Evolutionary conservation across 2,888 invertebrate genomes (phyloP), one percentile per base, ranked within the genome.

Genomic region (Ypsolopha scabrella): DNA sequence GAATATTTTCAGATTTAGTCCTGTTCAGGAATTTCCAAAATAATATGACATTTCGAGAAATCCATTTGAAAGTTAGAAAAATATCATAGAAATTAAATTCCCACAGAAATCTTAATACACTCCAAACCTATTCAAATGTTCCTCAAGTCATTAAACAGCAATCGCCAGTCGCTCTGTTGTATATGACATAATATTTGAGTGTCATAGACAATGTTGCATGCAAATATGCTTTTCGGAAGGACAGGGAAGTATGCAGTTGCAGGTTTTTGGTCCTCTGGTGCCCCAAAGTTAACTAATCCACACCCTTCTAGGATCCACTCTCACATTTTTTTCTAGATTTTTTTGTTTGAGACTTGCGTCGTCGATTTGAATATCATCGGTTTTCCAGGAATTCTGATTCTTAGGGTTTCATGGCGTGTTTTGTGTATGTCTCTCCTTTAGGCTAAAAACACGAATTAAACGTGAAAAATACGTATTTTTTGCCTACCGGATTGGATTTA

Each of bases 241-340:
- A 78, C 80, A 79, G 72, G 79, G 80, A 80, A 72, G 75, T 75
- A 74, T 78, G 80, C 65, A 72, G 73, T 67, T 64, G 64, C 64
- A 62, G 60, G 59, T 60, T 64, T 59, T 55, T 57, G n/a, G 44
- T 35, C 6, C n/a, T 60, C 56, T 60, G 63, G 54, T 55, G 55
- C 52, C 55, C 55, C 38, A n/a, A 44, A n/a, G 35, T 36, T 36
- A 43, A 50, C 39, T 37, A 24, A 45, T 34, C 34, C 58, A 63
- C 62, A 62, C 51, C 39, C 9, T 51, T 33, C 13, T 45, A 46
- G 39, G 46, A 45, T 37, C 24, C 45, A 45, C 13, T 14, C 38
- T 46, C 46, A 34, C 47, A 11, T 47, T 13, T 7, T 10, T 13
- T 37, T 47, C 13, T 37, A 11, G 47, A 11, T 11, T 35, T 37